Evolutionary conservation across 1,140 invertebrate genomes (phyloP).

Genomic region (Caenorhabditis brenneri): DNA sequence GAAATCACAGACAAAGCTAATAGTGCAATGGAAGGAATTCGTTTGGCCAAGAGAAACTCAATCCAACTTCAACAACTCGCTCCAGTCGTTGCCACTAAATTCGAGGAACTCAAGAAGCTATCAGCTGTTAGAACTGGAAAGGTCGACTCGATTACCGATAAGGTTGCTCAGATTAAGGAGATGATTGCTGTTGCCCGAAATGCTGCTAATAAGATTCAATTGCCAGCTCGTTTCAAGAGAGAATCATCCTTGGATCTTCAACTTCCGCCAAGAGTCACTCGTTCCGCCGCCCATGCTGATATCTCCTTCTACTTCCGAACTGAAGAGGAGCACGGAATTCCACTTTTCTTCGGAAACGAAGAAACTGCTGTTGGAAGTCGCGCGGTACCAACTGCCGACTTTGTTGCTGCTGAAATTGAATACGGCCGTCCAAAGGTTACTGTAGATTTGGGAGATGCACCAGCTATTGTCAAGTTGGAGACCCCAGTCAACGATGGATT

Average conservation of each 20-base stretch:
- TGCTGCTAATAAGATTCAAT: conserved; percentile 78
- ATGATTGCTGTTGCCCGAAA: conserved; percentile 83
- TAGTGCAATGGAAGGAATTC: conserved; percentile 25
- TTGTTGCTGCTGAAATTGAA: conserved; percentile 87
- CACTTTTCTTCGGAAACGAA: conserved; percentile 88
- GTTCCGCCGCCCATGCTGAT: conserved; percentile 83
- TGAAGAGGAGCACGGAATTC: conserved; percentile 74
- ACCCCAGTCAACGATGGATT: conserved; percentile 73
- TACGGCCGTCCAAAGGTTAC: conserved; percentile 85
- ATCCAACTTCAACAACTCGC: neutral
- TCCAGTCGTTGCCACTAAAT: neutral
- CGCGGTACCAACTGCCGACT: conserved; percentile 81
- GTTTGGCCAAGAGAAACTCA: neutral
- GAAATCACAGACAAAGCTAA: conserved; percentile 19
- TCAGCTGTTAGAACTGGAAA: conserved; percentile 50
- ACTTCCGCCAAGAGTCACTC: conserved; percentile 82
- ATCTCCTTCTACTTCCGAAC: conserved; percentile 86
- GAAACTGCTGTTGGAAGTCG: conserved; percentile 75
- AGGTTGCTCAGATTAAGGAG: conserved; percentile 77
- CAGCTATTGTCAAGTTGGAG: conserved; percentile 79
- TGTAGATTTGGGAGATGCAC: conserved; percentile 86
- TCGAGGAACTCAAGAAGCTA: conserved; percentile 46
- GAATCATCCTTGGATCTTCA: conserved; percentile 84
- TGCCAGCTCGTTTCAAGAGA: conserved; percentile 84
- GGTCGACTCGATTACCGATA: conserved; percentile 77